Conservation (phyloP, 2,888 invertebrate species). For the Notodonta dromedarius region DNA sequence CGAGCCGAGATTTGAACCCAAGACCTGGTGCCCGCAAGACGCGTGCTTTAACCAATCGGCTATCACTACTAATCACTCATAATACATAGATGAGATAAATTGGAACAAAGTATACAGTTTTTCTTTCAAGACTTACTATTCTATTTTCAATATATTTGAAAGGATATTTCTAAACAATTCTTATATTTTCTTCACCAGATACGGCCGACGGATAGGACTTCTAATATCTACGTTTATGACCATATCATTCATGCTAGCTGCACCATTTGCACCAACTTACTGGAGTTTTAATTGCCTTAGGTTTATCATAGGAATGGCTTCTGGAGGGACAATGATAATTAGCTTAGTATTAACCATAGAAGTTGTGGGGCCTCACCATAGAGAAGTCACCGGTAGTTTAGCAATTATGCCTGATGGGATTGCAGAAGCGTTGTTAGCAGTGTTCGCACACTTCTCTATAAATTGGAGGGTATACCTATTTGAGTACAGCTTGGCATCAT, state of each 20-base stretch:
- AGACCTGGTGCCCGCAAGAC: no score
- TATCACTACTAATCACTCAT: no score
- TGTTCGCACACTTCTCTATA: constrained; percentile 53
- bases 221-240: constrained; percentile 87
- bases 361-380: constrained; percentile 79
- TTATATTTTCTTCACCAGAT: constrained; percentile 42
- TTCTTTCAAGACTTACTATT: no score
- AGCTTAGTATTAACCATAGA: constrained; percentile 81
- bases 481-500: constrained; percentile 40
- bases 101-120: no score
- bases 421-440: constrained; percentile 49
- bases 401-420: constrained; percentile 53
- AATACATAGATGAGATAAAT: no score
- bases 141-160: no score
- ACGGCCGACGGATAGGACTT: constrained; percentile 82
- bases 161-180: no score
- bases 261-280: constrained; percentile 86
- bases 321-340: constrained; percentile 89
- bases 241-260: constrained; percentile 85
- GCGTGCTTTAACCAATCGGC: no score
- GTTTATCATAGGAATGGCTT: constrained; percentile 87
- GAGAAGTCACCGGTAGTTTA: constrained; percentile 62
- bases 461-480: constrained; percentile 55
- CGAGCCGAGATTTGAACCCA: no score
- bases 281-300: constrained; percentile 84